phyloP scores from a whole-genome alignment of 2,888 invertebrate species.

The Neocrepidodera transversa region DNA sequence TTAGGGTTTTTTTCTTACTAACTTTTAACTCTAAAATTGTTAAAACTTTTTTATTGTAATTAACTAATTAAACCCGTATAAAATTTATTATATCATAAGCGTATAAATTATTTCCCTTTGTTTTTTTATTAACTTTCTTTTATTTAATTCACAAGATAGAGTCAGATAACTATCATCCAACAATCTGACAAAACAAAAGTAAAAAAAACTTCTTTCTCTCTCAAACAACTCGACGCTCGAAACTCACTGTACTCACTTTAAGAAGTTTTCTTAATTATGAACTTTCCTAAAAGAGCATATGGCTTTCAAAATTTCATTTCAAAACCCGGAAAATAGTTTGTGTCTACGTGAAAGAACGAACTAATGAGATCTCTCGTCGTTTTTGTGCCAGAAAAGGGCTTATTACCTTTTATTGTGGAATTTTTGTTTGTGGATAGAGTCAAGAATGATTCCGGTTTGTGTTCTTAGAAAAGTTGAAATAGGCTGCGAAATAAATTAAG shows the following conservation, averaged over 20 bases:
- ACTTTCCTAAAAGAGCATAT: conserved; percentile 30
- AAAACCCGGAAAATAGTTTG: conserved; percentile 19
- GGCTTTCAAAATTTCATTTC: conserved; percentile 30
- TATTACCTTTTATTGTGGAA: conserved; percentile 6
- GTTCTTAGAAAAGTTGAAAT: no score
- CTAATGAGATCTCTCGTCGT: conserved; percentile 10
- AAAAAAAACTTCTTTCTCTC: conserved; percentile 3
- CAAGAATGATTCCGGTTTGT: neutral
- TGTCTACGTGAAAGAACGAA: conserved; percentile 16
- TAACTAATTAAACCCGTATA: no score
- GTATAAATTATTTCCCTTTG: no score
- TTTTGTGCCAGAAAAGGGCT: neutral
- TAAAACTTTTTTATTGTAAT: no score
- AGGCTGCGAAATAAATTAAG: no score
- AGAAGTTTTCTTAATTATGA: conserved; percentile 30
- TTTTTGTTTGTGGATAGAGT: neutral
- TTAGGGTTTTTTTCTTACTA: no score
- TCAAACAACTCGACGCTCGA: conserved; percentile 21
- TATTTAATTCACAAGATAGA: no score
- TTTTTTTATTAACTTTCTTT: no score
- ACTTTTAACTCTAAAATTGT: no score
- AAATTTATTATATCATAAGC: no score
- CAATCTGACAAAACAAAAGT: neutral
- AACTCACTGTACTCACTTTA: conserved; percentile 14
- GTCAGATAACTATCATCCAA: neutral